phyloP scores from a whole-genome alignment of 2,888 invertebrate species.

The Andrena praecox region DNA sequence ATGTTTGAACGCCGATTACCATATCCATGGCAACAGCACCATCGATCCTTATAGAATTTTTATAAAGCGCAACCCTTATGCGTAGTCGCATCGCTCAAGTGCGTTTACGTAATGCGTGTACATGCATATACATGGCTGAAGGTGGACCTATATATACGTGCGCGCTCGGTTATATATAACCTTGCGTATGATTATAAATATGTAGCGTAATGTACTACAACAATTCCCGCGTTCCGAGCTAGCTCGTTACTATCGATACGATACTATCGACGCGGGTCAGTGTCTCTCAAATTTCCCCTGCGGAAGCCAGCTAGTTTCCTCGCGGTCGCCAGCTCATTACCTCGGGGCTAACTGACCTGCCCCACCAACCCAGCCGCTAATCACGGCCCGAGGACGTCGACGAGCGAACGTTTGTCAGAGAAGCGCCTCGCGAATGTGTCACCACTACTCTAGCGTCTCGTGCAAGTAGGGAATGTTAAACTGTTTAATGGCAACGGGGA shows the following conservation, averaged over 20 bases:
- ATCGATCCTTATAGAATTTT: conserved; percentile 71
- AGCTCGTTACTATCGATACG: conserved; percentile 62
- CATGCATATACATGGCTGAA: conserved; percentile 62
- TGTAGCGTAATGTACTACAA: conserved; percentile 62
- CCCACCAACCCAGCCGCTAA: background rate
- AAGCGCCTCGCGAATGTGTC: background rate
- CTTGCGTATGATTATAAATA: conserved; percentile 67
- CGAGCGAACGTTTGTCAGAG: background rate
- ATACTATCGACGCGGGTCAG: conserved; percentile 44
- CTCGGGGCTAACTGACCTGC: conserved; percentile 3
- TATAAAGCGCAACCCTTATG: conserved; percentile 71
- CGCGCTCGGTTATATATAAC: conserved; percentile 58
- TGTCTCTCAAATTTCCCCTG: conserved; percentile 55
- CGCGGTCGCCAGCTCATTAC: background rate
- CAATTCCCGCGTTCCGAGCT: conserved; percentile 58
- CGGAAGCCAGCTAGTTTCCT: background rate
- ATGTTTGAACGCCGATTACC: conserved; percentile 66
- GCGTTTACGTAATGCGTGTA: conserved; percentile 72
- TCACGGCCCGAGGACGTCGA: background rate
- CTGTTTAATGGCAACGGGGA: conserved; percentile 29
- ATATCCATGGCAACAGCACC: conserved; percentile 71
- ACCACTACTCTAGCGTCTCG: conserved; percentile 2
- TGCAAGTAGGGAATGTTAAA: conserved; percentile 20
- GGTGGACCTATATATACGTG: conserved; percentile 58
- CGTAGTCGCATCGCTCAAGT: conserved; percentile 69